phyloP scores from a whole-genome alignment of 2,888 invertebrate species.

The Drosophila robusta region DNA sequence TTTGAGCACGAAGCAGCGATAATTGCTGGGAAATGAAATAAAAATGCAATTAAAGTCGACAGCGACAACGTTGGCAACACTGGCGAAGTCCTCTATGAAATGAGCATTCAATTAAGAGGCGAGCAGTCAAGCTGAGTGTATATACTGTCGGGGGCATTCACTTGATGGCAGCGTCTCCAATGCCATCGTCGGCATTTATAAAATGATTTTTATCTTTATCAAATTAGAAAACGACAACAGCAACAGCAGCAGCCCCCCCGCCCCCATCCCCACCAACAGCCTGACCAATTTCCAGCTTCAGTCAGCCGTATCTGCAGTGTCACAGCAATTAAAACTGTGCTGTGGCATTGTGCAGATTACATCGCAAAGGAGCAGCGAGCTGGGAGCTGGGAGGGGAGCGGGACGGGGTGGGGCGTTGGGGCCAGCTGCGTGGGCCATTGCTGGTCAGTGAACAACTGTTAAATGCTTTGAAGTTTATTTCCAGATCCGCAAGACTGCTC shows the following conservation, averaged over 20 bases:
- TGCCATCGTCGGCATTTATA: constrained; percentile 65
- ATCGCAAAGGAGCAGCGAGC: no score
- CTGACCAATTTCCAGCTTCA: constrained; percentile 57
- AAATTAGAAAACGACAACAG: constrained; percentile 76
- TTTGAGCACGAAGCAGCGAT: constrained; percentile 74
- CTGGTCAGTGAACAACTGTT: constrained; percentile 67
- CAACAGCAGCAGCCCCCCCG: constrained; percentile 20
- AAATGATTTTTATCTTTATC: constrained; percentile 79
- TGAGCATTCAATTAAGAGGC: constrained; percentile 74
- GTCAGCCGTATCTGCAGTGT: constrained; percentile 72
- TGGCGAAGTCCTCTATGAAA: constrained; percentile 44
- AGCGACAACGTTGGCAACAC: constrained; percentile 44
- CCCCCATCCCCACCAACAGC: background rate
- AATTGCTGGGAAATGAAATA: constrained; percentile 82
- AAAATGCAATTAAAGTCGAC: constrained; percentile 81
- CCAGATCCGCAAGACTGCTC: constrained; percentile 52
- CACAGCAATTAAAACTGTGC: constrained; percentile 78
- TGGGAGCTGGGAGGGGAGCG: background rate
- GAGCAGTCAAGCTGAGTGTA: constrained; percentile 7
- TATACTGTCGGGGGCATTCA: constrained; percentile 52
- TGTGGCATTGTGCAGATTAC: constrained; percentile 70
- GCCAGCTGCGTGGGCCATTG: constrained; percentile 22
- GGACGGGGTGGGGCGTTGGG: constrained; percentile 6
- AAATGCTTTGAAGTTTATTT: constrained; percentile 75
- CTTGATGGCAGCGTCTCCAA: constrained; percentile 52